Percentiles rank a stretch among this genome's conserved stretches.
Conservation (phyloP, 2,113 vertebrate genomes). For the Arizona elegans region DNA sequence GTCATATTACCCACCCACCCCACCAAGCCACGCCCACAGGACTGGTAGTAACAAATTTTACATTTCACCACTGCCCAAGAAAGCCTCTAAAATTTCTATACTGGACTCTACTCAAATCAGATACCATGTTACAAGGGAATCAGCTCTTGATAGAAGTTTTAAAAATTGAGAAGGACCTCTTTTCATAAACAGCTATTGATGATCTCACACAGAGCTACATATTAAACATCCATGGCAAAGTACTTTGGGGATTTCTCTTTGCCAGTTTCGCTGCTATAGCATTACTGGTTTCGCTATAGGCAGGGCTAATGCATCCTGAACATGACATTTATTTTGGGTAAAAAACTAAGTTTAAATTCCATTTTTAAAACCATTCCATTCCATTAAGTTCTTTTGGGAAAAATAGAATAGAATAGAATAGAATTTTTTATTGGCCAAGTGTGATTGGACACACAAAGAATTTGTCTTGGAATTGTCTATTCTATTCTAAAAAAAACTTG, state of each 20-base stretch:
- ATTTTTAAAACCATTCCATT: not conserved
- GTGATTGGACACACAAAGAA: too few relatives aligned
- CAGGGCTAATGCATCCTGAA: not conserved
- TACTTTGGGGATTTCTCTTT: not conserved
- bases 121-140: not conserved
- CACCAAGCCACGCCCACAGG: too few relatives aligned
- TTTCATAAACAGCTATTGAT: not conserved
- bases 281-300: not conserved
- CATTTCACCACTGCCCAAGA: not conserved
- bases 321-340: not conserved
- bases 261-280: not conserved
- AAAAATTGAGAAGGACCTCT: not conserved
- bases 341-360: not conserved
- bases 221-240: not conserved
- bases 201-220: not conserved
- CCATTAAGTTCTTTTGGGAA: too few relatives aligned
- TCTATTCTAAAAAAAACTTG: not conserved
- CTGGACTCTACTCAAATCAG: not conserved
- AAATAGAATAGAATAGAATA: too few relatives aligned
- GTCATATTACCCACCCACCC: too few relatives aligned
- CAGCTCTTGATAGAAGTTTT: not conserved
- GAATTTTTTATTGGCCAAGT: too few relatives aligned
- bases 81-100: not conserved
- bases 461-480: too few relatives aligned
- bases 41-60: too few relatives aligned